Evolutionary conservation across 2,113 vertebrate species (phyloP).

Genomic region (Gavia stellata): DNA sequence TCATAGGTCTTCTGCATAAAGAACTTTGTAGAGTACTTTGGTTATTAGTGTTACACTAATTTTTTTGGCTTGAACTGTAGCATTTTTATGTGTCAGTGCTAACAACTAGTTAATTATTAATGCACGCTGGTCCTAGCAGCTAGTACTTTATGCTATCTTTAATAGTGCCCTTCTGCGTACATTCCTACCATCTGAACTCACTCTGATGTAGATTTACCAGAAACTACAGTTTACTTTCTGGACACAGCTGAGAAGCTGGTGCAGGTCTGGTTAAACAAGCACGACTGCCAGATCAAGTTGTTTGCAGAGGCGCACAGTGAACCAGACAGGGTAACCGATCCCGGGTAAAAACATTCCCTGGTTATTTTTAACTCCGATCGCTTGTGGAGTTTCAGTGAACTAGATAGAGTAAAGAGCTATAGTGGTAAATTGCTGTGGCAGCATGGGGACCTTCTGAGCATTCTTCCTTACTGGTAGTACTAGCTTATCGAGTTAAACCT

Average conservation of each 20-base stretch:
- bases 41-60: background rate
- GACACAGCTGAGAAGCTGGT: background rate
- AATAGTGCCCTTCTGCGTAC: background rate
- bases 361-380: slow-evolving; percentile 46
- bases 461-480: background rate
- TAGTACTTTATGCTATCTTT: background rate
- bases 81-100: background rate
- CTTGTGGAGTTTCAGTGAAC: background rate
- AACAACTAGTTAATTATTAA: slow-evolving; percentile 38
- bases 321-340: slow-evolving; percentile 27
- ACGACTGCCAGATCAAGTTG: background rate
- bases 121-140: background rate
- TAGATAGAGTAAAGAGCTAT: background rate
- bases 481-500: background rate
- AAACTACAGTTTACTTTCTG: background rate
- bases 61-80: background rate
- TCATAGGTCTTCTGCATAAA: background rate
- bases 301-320: background rate
- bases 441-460: background rate
- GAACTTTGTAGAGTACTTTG: background rate
- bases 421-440: background rate
- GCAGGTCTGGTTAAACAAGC: background rate
- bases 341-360: background rate
- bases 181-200: background rate
- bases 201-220: background rate